Evolutionary conservation across 2,888 invertebrate species (phyloP).

Genomic region (Cenopis cana): DNA sequence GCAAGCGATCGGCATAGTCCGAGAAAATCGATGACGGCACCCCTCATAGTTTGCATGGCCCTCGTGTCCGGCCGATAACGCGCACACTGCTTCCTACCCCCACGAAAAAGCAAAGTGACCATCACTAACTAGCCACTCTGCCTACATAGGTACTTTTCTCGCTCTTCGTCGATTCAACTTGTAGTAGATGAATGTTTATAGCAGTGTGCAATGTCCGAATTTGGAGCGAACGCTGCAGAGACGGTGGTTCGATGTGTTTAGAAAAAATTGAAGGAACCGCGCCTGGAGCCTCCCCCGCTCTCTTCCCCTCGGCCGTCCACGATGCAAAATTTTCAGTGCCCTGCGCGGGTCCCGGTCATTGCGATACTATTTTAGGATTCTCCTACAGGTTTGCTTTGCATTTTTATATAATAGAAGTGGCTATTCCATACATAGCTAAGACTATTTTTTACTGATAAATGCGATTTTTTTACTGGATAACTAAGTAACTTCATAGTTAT

Average conservation of each 20-base stretch:
- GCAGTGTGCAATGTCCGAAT: constrained; percentile 45
- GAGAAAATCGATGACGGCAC: constrained; percentile 81
- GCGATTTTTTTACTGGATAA: too few species aligned
- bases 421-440: too few species aligned
- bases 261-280: constrained; percentile 65
- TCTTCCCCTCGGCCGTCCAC: constrained; percentile 61
- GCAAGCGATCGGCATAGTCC: constrained; percentile 81
- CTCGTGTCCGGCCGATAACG: constrained; percentile 62
- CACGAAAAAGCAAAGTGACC: constrained; percentile 44
- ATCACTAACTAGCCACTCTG: constrained; percentile 19
- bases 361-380: constrained; percentile 50
- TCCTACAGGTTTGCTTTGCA: constrained; percentile 33
- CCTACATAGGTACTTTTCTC: not conserved
- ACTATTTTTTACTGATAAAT: too few species aligned
- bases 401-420: not conserved
- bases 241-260: constrained; percentile 57
- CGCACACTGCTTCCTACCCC: constrained; percentile 46
- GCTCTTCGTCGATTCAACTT: constrained; percentile 16
- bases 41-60: constrained; percentile 83
- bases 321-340: constrained; percentile 74
- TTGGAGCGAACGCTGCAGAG: constrained; percentile 47
- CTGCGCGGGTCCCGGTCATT: constrained; percentile 65
- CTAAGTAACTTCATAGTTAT: too few species aligned
- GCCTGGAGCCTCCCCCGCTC: constrained; percentile 53
- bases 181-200: constrained; percentile 6